Evolutionary conservation across 2,797 vertebrate genomes (phyloP).

Genomic region (Sciurus vulgaris): DNA sequence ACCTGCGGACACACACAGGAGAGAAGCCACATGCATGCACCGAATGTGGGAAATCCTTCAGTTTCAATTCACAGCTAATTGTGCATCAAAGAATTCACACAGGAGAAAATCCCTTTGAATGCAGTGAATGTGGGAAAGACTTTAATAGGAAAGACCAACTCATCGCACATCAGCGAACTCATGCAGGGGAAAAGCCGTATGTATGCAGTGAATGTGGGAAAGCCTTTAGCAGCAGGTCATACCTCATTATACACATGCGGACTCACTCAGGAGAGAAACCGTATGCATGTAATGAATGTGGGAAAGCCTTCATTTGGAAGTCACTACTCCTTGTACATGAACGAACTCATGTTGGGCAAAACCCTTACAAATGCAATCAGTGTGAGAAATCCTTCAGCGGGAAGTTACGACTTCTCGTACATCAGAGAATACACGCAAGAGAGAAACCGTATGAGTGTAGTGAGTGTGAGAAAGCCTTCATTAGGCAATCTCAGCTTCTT

Average conservation of each 20-base stretch:
- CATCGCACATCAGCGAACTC: conserved; percentile 60
- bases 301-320: conserved; percentile 68
- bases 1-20: conserved; percentile 63
- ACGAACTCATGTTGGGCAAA: conserved; percentile 37
- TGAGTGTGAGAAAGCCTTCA: conserved; percentile 57
- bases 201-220: conserved; percentile 63
- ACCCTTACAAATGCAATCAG: conserved; percentile 54
- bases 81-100: conserved; percentile 54
- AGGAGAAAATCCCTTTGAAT: conserved; percentile 58
- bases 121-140: conserved; percentile 25
- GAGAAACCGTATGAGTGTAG: conserved; percentile 60
- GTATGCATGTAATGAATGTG: conserved; percentile 53
- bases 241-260: conserved; percentile 59
- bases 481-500: conserved; percentile 69
- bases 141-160: conserved; percentile 69
- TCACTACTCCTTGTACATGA: conserved; percentile 66
- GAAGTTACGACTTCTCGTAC: conserved; percentile 44
- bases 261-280: conserved; percentile 66
- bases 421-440: conserved; percentile 57
- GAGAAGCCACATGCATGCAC: conserved; percentile 53
- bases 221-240: conserved; percentile 69
- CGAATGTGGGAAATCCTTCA: conserved; percentile 64
- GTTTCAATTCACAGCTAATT: conserved; percentile 48
- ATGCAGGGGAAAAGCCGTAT: conserved; percentile 58
- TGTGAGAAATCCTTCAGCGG: conserved; percentile 67